phyloP scores from a whole-genome alignment of 2,113 vertebrate genomes.

The Labrus mixtus region DNA sequence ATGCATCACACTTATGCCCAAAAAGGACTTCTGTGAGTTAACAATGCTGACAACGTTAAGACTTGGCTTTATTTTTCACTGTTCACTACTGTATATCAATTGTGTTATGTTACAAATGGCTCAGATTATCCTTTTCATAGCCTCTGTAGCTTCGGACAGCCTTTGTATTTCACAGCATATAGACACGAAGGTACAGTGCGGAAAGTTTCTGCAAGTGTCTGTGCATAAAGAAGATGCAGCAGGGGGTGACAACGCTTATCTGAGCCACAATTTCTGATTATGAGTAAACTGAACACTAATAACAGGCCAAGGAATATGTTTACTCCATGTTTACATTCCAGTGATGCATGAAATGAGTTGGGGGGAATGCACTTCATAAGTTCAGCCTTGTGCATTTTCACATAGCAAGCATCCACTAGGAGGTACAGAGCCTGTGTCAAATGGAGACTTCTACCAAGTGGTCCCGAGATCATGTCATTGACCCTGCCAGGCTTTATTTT shows the following conservation, averaged over 20 bases:
- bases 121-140: slow-evolving; percentile 72
- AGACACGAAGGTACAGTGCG: slow-evolving; percentile 59
- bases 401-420: slow-evolving; percentile 54
- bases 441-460: slow-evolving; percentile 58
- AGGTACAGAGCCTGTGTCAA: slow-evolving; percentile 69
- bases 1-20: slow-evolving; percentile 63
- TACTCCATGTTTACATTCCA: slow-evolving; percentile 84
- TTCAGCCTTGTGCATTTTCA: slow-evolving; percentile 62
- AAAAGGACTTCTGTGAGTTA: slow-evolving; percentile 55
- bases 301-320: slow-evolving; percentile 82
- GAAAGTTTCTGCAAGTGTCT: slow-evolving; percentile 48
- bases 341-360: slow-evolving; percentile 64
- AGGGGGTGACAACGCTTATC: slow-evolving; percentile 70
- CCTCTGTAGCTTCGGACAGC: slow-evolving; percentile 54
- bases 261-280: slow-evolving; percentile 73
- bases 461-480: slow-evolving; percentile 56
- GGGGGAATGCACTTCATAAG: slow-evolving; percentile 60
- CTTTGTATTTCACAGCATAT: slow-evolving; percentile 36
- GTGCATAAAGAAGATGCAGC: slow-evolving; percentile 52
- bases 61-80: slow-evolving; percentile 56
- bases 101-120: slow-evolving; percentile 71
- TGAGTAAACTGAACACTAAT: slow-evolving; percentile 77
- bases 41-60: slow-evolving; percentile 56
- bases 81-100: slow-evolving; percentile 61
- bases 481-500: slow-evolving; percentile 70